phyloP scores from a whole-genome alignment of 2,797 vertebrate genomes.

The Pampus argenteus region DNA sequence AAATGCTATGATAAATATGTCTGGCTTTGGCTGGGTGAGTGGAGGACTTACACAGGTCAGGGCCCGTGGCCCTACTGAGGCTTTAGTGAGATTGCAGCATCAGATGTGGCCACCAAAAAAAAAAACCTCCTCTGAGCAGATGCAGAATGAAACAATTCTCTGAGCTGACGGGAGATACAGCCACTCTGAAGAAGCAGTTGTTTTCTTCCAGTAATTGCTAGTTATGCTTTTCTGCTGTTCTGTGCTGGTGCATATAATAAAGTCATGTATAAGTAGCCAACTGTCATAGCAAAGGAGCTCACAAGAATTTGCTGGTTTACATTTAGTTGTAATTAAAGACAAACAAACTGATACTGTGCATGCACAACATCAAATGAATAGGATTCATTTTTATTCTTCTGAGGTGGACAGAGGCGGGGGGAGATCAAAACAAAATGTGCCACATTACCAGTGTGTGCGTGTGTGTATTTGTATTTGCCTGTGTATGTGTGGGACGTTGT shows the following conservation, averaged over 20 bases:
- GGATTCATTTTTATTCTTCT: constrained; percentile 65
- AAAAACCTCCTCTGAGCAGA: constrained; percentile 12
- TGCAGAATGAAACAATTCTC: constrained; percentile 33
- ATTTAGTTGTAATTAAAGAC: constrained; percentile 75
- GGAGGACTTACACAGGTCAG: constrained; percentile 55
- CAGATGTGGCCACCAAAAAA: constrained; percentile 31
- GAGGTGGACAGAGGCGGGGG: constrained; percentile 43
- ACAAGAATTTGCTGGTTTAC: constrained; percentile 57
- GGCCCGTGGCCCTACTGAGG: constrained; percentile 31
- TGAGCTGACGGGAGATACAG: constrained; percentile 28
- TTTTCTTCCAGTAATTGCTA: constrained; percentile 46
- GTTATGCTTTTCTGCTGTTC: constrained; percentile 38
- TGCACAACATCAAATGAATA: constrained; percentile 58
- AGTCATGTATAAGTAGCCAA: constrained; percentile 47
- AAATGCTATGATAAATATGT: constrained; percentile 60
- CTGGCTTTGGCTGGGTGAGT: constrained; percentile 47
- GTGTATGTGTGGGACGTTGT: constrained; percentile 58
- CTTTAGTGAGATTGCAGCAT: constrained; percentile 47
- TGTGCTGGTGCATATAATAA: constrained; percentile 58
- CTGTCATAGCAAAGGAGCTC: constrained; percentile 53
- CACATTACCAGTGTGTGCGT: constrained; percentile 64
- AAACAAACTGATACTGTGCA: constrained; percentile 67
- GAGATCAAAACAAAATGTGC: constrained; percentile 70
- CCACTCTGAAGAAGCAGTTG: constrained; percentile 33
- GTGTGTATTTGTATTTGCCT: constrained; percentile 45